These are phyloP conservation scores for Leucania comma DNA, from an alignment of 2,888 invertebrate species.

Conservation along the genomic window DNA sequence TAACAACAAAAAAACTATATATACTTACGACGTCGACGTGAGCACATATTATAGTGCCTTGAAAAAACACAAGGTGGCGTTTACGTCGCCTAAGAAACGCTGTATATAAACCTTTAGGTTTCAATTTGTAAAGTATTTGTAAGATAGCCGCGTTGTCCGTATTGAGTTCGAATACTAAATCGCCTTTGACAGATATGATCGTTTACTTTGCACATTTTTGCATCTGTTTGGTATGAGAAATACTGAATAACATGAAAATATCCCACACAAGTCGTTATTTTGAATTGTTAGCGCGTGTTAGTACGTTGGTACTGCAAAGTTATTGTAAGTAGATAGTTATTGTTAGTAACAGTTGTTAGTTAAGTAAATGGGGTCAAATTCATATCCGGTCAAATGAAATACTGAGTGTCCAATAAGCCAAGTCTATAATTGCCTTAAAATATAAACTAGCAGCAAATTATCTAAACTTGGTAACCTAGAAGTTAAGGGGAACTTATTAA, in stretches of 20 bases:
- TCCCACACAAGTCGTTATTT: slow-evolving; percentile 40
- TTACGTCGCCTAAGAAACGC: not conserved
- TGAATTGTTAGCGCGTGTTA: slow-evolving; percentile 2
- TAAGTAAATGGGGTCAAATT: slow-evolving; percentile 17
- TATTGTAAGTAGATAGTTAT: slow-evolving; percentile 14
- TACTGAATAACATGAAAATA: slow-evolving; percentile 31
- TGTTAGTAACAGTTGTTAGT: slow-evolving; percentile 15
- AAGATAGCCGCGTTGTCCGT: slow-evolving; percentile 13
- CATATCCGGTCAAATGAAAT: slow-evolving; percentile 37
- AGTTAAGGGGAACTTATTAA: slow-evolving; percentile 62
- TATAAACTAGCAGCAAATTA: slow-evolving; percentile 55
- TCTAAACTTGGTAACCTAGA: slow-evolving; percentile 50
- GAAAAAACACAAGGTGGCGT: too few species aligned
- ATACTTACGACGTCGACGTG: too few species aligned
- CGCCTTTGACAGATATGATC: slow-evolving; percentile 47
- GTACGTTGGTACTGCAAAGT: not conserved
- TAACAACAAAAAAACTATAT: too few species aligned
- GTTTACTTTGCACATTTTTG: slow-evolving; percentile 43
- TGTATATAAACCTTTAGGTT: not conserved
- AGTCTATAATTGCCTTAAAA: slow-evolving; percentile 45
- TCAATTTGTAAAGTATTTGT: slow-evolving; percentile 34
- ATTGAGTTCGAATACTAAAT: slow-evolving; percentile 39
- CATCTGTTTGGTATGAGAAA: slow-evolving; percentile 24
- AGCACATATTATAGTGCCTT: too few species aligned
- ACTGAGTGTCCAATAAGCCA: slow-evolving; percentile 34